Percentiles rank a stretch among this genome's conserved stretches.
Evolutionary conservation across 2,888 invertebrate genomes (phyloP).

Genomic region (Polymixis lichenea): DNA sequence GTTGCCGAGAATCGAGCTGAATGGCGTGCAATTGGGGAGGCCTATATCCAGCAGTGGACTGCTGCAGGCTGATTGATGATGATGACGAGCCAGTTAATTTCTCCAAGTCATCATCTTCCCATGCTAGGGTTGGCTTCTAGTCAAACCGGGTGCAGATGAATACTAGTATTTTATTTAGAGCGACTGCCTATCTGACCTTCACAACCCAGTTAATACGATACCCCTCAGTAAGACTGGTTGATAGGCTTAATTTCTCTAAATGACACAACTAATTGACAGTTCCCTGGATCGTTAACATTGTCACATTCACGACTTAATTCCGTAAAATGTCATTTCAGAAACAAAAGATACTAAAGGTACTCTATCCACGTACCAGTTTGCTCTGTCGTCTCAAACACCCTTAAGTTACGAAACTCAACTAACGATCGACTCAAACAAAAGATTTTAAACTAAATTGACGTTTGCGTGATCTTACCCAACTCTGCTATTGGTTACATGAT

Average conservation of each 20-base stretch:
- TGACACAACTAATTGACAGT: conserved; percentile 3
- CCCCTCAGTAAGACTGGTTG: no score
- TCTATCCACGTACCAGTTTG: not conserved
- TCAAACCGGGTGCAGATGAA: no score
- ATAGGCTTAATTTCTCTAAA: not conserved
- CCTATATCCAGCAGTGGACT: no score
- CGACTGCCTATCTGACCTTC: no score
- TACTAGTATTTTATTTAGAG: no score
- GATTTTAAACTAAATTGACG: conserved; percentile 38
- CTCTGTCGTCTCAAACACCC: not conserved
- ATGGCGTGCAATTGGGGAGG: no score
- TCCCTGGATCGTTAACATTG: not conserved
- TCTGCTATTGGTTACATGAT: conserved; percentile 6
- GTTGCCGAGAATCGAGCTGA: no score
- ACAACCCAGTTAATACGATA: no score
- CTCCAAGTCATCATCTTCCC: no score
- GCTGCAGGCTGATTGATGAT: no score
- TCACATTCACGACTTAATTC: not conserved
- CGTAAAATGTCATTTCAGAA: not conserved
- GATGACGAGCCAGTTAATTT: no score
- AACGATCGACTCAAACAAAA: conserved; percentile 41
- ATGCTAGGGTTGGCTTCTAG: no score
- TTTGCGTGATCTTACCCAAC: conserved; percentile 48
- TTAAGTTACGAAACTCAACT: conserved; percentile 31
- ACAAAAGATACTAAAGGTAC: conserved; percentile 14